A percentile compares a stretch with the other conserved stretches of the same genome.
Conservation (phyloP, 2,113 vertebrate species). For the Microcebus ravelobensis region DNA sequence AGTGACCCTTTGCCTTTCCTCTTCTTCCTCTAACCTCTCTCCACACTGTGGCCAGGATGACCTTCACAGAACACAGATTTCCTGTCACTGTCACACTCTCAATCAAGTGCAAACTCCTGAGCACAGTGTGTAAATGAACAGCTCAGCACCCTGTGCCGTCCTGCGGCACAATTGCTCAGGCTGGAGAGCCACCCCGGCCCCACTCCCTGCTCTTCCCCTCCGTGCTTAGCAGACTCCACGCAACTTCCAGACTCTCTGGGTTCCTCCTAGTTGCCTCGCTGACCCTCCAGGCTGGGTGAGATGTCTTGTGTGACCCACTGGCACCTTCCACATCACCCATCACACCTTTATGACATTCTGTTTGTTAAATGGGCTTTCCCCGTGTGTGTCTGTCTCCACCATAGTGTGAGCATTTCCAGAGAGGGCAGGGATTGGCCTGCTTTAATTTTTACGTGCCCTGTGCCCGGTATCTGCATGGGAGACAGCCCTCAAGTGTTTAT, state of each 20-base stretch:
- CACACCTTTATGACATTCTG: not conserved
- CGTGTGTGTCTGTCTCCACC: not conserved
- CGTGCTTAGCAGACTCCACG: not conserved
- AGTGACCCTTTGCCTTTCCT: not conserved
- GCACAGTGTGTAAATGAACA: not conserved
- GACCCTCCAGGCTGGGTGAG: not conserved
- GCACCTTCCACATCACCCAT: no score
- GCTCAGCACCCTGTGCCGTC: not conserved
- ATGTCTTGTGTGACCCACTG: not conserved
- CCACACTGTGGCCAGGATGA: not conserved
- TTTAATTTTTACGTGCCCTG: not conserved
- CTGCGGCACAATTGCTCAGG: not conserved
- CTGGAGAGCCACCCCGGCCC: not conserved
- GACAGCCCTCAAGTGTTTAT: not conserved
- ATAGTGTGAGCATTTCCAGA: not conserved
- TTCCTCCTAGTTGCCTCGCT: not conserved
- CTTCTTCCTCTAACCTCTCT: not conserved
- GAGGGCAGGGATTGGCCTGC: not conserved
- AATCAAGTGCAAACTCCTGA: not conserved
- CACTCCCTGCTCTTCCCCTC: not conserved
- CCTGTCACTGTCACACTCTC: not conserved
- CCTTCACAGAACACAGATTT: not conserved
- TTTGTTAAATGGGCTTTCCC: not conserved
- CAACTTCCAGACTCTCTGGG: not conserved
- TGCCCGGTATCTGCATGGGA: not conserved